Evolutionary conservation across 2,113 vertebrate genomes (phyloP), one percentile per base, ranked within the genome.

Genomic region (Oenanthe oenanthe): DNA sequence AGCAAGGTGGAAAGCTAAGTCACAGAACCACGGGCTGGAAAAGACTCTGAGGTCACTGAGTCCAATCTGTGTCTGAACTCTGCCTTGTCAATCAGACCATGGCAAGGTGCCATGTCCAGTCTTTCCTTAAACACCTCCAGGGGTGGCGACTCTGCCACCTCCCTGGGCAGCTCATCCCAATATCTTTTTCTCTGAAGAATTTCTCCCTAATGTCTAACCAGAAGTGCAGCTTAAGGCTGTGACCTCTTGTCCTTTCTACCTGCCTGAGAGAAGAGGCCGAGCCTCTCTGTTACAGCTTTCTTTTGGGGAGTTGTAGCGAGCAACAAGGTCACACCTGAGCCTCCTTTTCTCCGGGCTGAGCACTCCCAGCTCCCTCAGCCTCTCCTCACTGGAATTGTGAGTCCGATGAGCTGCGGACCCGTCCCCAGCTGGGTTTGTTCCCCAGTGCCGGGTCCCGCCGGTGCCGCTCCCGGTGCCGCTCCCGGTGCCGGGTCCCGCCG

Each of bases 401-500:
- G 50, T 51, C 50, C 50, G 15, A 28, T 14, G 25, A 51, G 29
- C 60, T 29, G 5, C 61, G 13, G 82, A 9, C 34, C 10, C 25
- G 25, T 12, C 19, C 2, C 1, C 51, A 17, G 29, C 34, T 7
- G 8, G 8, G 5, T 34, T 29, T 3, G 14, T 36, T 36, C 34
- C 34, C 34, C 34, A 8, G 34, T 36, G 34, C 34, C 34, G 34
- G 34, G 34, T 36, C 34, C 34, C 34, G 34, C 34, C 34, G 34
- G 34, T 24, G 29, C 40, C 40, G 38, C 38, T 40, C 15, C 5
- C 0, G 47, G 47, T 25, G 47, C 24, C 47, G 4, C 0, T 13
- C 34, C 24, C 36, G 36, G 6, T 24, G 22, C 24, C 47, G 4
- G 0, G 17, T 8, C 45, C 8, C 40, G 40, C 0, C 19, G 0